A percentile compares a stretch with the other conserved stretches of the same genome.
Evolutionary conservation across 2,113 vertebrate genomes (phyloP).

Genomic region (Alces alces): DNA sequence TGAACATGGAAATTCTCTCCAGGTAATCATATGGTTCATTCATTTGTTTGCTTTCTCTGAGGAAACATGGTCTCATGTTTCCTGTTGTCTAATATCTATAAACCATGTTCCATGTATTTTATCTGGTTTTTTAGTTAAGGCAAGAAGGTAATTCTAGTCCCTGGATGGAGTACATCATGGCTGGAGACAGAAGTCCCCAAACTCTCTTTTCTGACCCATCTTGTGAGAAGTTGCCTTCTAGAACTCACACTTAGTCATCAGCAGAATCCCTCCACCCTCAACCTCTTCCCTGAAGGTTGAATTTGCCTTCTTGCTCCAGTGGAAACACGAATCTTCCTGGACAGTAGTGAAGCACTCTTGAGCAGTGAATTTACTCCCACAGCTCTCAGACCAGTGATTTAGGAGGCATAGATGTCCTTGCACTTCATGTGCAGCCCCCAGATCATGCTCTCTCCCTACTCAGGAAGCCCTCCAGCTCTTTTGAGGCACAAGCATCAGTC

Average conservation of each 20-base stretch:
- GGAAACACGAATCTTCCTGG: background rate
- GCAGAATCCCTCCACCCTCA: background rate
- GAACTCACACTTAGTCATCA: background rate
- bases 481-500: background rate
- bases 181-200: background rate
- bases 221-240: background rate
- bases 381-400: background rate
- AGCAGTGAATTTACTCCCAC: background rate
- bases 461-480: background rate
- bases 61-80: background rate
- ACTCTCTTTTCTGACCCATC: background rate
- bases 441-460: background rate
- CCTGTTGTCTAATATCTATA: background rate
- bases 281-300: background rate
- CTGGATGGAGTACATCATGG: background rate
- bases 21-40: background rate
- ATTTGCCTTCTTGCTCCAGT: background rate
- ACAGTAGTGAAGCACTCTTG: background rate
- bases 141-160: background rate
- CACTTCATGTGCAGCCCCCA: background rate
- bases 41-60: background rate
- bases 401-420: background rate
- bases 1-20: background rate
- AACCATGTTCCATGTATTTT: background rate
- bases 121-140: background rate